Percentiles rank a stretch among this genome's conserved stretches.
These are phyloP conservation scores for Thrips palmi DNA, from an alignment of 1,140 invertebrate species.

Conservation along the genomic window DNA sequence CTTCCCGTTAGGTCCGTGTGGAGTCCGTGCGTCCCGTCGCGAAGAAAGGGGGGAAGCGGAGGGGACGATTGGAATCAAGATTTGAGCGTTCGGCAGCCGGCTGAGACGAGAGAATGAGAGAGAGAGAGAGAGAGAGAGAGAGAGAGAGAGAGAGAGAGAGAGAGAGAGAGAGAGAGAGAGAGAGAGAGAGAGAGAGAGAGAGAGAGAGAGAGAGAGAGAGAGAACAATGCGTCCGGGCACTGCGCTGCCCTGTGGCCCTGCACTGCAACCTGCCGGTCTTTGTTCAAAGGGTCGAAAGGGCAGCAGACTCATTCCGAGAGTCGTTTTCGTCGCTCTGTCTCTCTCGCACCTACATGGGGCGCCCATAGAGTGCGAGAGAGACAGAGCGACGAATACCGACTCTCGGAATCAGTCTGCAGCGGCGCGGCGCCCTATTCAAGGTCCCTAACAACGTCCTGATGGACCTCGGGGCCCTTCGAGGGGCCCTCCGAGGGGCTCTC, in stretches of 20 bases:
- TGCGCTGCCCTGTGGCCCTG: no score
- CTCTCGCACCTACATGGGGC: constrained; percentile 15
- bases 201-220: background rate
- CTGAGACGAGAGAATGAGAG: background rate
- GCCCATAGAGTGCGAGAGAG: constrained; percentile 16
- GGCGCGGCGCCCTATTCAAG: no score
- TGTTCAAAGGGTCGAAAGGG: background rate
- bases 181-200: background rate
- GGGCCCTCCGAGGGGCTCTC: no score
- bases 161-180: background rate
- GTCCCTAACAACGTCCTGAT: no score
- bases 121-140: background rate
- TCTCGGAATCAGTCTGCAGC: constrained; percentile 5
- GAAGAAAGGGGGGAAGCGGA: background rate
- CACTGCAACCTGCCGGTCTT: no score
- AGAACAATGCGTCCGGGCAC: background rate
- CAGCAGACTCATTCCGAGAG: no score
- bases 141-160: background rate
- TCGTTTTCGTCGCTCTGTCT: no score
- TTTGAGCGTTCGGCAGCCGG: background rate
- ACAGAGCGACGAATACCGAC: constrained; percentile 9
- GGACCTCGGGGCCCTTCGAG: no score
- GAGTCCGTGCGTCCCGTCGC: background rate
- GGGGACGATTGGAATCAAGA: background rate
- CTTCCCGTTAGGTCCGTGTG: background rate